A percentile compares a stretch with the other conserved stretches of the same genome.
Evolutionary conservation across 1,140 invertebrate genomes (phyloP).

Genomic region (Caenorhabditis brenneri): DNA sequence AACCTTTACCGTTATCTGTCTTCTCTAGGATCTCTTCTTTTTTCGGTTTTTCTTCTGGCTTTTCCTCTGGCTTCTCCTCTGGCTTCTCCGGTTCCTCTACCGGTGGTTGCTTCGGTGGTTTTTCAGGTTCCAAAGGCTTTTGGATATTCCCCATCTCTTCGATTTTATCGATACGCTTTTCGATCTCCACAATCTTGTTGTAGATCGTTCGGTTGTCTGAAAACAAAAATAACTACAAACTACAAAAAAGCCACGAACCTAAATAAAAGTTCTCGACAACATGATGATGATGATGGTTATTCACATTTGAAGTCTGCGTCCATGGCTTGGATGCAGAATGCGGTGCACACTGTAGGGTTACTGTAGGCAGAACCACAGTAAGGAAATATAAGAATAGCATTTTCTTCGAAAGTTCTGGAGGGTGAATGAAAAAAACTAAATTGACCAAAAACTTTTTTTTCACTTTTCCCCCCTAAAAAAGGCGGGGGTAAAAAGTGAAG

Average conservation of each 20-base stretch:
- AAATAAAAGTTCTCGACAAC: background rate
- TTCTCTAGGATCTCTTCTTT: background rate
- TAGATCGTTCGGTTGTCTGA: constrained; percentile 16
- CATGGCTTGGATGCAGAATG: background rate
- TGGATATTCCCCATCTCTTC: background rate
- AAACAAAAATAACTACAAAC: background rate
- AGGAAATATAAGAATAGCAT: background rate
- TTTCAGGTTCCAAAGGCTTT: background rate
- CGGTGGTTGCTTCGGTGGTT: background rate
- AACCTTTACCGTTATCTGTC: background rate
- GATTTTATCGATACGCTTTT: background rate
- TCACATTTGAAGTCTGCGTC: background rate
- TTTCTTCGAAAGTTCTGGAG: background rate
- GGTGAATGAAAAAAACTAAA: background rate
- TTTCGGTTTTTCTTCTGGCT: background rate
- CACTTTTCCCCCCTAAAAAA: background rate
- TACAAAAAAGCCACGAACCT: background rate
- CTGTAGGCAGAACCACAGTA: background rate
- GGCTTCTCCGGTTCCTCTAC: background rate
- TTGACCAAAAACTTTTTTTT: background rate
- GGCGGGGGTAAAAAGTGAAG: background rate
- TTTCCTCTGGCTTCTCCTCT: background rate
- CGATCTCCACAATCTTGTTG: background rate
- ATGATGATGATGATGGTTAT: constrained; percentile 9
- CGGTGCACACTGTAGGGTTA: background rate